Evolutionary conservation across 1,140 invertebrate genomes (phyloP).

Genomic region (Contarinia nasturtii): DNA sequence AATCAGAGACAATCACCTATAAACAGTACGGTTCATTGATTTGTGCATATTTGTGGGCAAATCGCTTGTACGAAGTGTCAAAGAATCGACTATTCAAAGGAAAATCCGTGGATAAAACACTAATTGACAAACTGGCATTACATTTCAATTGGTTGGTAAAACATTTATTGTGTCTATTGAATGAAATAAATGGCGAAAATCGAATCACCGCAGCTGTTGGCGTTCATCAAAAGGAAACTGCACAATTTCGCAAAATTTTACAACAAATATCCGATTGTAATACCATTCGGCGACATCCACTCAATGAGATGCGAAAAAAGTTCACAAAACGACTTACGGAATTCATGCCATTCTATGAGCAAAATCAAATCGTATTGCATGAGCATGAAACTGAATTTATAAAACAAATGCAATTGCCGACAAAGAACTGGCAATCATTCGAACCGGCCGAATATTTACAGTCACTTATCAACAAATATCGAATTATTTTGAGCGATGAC

Average conservation of each 20-base stretch:
- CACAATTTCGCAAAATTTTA: constrained; percentile 1
- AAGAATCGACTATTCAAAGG: constrained; percentile 11
- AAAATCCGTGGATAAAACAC: constrained; percentile 11
- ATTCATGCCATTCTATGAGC: constrained; percentile 15
- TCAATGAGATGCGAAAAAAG: constrained; percentile 15
- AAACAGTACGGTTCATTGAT: neutral
- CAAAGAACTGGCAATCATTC: too few species aligned
- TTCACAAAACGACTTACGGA: constrained; percentile 16
- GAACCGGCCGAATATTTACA: too few species aligned
- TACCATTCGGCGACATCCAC: constrained; percentile 10
- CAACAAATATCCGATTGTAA: constrained; percentile 10
- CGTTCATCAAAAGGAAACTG: neutral
- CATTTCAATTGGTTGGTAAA: constrained; percentile 22
- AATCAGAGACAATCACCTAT: neutral
- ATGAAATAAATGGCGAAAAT: neutral
- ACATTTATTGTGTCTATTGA: constrained; percentile 8
- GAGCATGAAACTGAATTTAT: neutral
- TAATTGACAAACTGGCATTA: constrained; percentile 19
- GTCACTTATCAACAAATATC: too few species aligned
- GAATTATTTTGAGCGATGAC: too few species aligned
- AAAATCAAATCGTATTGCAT: neutral
- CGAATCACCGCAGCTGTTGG: too few species aligned
- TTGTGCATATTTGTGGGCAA: constrained; percentile 11
- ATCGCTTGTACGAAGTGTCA: constrained; percentile 11
- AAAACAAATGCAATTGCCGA: too few species aligned